phyloP scores from a whole-genome alignment of 1,140 invertebrate species.

The Chironomus striatipennis region DNA sequence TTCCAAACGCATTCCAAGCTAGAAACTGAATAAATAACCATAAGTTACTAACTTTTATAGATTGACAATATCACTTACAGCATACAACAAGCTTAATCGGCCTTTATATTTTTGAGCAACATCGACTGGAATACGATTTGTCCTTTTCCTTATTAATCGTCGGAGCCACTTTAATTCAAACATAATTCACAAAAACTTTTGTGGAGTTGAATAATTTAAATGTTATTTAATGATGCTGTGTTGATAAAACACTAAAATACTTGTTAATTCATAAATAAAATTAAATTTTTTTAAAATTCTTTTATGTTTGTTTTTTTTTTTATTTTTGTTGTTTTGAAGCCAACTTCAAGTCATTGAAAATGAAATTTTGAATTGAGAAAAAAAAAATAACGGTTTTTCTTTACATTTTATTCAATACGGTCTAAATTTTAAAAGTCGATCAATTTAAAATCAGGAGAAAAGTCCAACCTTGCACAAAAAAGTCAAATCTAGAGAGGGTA shows the following conservation, averaged over 20 bases:
- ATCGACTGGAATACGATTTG: constrained; percentile 49
- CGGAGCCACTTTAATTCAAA: constrained; percentile 43
- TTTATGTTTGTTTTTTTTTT: not conserved
- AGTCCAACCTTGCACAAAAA: no score
- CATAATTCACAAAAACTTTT: constrained; percentile 7
- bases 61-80: constrained; percentile 26
- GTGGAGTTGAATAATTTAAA: not conserved
- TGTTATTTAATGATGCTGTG: no score
- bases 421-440: no score
- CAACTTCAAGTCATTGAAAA: not conserved
- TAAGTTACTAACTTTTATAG: no score
- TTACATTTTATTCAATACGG: no score
- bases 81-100: constrained; percentile 49
- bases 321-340: not conserved
- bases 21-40: constrained; percentile 41
- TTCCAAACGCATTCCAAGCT: constrained; percentile 55
- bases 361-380: no score
- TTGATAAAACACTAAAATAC: no score
- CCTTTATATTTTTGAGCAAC: constrained; percentile 49
- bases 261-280: no score
- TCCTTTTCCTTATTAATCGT: constrained; percentile 46
- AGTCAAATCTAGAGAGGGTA: no score
- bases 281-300: not conserved
- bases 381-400: no score
- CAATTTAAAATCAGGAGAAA: no score